Evolutionary conservation across 2,888 invertebrate genomes (phyloP).

Genomic region (Drosophila demipolita): DNA sequence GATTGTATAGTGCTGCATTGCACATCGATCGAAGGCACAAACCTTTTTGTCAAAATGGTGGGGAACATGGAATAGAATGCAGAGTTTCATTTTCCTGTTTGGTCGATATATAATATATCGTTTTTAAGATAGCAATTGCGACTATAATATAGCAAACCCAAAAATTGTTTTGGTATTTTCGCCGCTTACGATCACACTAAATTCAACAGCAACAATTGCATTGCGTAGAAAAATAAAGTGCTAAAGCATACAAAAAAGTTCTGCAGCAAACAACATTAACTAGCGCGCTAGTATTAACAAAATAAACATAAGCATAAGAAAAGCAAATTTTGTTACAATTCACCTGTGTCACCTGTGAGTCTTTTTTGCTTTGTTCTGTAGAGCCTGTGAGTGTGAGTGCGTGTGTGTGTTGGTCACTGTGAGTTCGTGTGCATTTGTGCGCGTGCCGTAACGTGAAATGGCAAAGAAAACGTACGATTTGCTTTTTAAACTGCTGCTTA

Average conservation of each 20-base stretch:
- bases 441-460: slow-evolving; percentile 87
- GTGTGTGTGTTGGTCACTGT: slow-evolving; percentile 43
- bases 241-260: slow-evolving; percentile 25
- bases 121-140: neutral
- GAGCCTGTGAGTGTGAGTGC: slow-evolving; percentile 22
- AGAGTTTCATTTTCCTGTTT: neutral
- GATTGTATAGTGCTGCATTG: no score
- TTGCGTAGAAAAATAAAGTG: slow-evolving; percentile 64
- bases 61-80: neutral
- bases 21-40: neutral
- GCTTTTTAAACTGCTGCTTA: slow-evolving; percentile 95
- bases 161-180: neutral
- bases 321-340: slow-evolving; percentile 1
- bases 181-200: slow-evolving; percentile 38
- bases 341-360: slow-evolving; percentile 28
- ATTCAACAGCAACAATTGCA: slow-evolving; percentile 68
- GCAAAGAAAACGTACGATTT: slow-evolving; percentile 98
- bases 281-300: slow-evolving; percentile 28
- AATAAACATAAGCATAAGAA: slow-evolving; percentile 15
- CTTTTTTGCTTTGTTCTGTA: slow-evolving; percentile 47
- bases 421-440: slow-evolving; percentile 50
- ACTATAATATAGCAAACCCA: neutral
- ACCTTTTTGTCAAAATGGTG: neutral
- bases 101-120: slow-evolving; percentile 2
- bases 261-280: slow-evolving; percentile 3